phyloP scores from a whole-genome alignment of 2,113 vertebrate species.

The Arizona elegans region DNA sequence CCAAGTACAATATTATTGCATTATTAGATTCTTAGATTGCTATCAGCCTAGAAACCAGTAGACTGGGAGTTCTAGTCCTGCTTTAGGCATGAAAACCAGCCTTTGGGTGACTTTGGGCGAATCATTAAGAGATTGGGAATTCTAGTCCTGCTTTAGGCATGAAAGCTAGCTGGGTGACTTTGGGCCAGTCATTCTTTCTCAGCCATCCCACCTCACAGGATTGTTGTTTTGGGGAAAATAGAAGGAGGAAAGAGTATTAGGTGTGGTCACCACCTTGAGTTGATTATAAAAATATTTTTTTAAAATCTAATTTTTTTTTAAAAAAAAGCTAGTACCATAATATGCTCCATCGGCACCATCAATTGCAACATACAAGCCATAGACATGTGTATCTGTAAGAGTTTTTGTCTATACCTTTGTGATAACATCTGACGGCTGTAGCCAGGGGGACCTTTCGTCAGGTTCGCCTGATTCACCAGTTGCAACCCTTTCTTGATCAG shows the following conservation, averaged over 20 bases:
- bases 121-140: too few relatives aligned
- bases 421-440: not conserved
- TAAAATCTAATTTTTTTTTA: not conserved
- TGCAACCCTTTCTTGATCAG: too few relatives aligned
- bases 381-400: not conserved
- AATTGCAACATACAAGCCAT: not conserved
- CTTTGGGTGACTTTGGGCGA: too few relatives aligned
- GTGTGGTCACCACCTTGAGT: not conserved
- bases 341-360: not conserved
- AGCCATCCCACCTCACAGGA: not conserved
- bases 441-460: too few relatives aligned
- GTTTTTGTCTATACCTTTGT: not conserved
- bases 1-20: not conserved
- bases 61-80: too few relatives aligned
- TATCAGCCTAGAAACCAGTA: too few relatives aligned
- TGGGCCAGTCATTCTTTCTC: not conserved
- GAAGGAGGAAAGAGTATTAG: not conserved
- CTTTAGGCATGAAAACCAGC: too few relatives aligned
- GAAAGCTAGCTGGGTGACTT: too few relatives aligned
- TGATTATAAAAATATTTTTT: not conserved
- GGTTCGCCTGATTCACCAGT: too few relatives aligned
- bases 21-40: too few relatives aligned
- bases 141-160: too few relatives aligned
- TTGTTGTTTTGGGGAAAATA: not conserved
- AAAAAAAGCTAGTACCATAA: not conserved